These are phyloP conservation scores for Bombycilla garrulus DNA, from an alignment of 2,113 vertebrate species.

Conservation along the genomic window DNA sequence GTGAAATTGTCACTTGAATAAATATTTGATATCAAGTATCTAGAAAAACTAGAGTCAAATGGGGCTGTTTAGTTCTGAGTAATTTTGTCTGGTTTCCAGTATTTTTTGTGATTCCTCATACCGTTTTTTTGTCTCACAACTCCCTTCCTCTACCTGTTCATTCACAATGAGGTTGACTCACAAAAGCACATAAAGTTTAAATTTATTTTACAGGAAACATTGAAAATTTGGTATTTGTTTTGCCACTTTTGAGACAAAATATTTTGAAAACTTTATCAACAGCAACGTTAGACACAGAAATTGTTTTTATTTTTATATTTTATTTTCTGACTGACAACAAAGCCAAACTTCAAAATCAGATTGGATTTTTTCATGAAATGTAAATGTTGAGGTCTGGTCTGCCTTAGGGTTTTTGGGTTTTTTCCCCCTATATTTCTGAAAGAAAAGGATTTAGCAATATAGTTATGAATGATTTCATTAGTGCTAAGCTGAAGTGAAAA, in stretches of 20 bases:
- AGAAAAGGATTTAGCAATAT: background rate
- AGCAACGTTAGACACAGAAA: conserved; percentile 46
- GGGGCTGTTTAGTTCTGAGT: background rate
- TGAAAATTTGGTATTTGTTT: conserved; percentile 53
- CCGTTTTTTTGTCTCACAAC: background rate
- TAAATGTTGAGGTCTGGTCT: conserved; percentile 65
- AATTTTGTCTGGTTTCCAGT: background rate
- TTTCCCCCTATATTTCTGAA: conserved; percentile 59
- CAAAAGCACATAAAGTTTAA: background rate
- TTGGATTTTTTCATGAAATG: conserved; percentile 59
- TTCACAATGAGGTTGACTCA: background rate
- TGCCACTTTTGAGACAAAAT: conserved; percentile 53
- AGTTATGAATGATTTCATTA: conserved; percentile 53
- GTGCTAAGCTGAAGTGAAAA: conserved; percentile 21
- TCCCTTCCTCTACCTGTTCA: background rate
- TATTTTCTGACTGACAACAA: conserved; percentile 58
- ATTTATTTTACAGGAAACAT: conserved; percentile 8
- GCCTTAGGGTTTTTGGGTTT: conserved; percentile 62
- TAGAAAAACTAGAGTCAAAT: background rate
- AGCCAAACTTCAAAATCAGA: conserved; percentile 62
- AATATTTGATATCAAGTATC: background rate
- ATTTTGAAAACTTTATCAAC: conserved; percentile 66
- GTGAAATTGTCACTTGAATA: conserved; percentile 4
- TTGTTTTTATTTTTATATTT: conserved; percentile 62
- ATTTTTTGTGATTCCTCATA: background rate